Percentiles rank a stretch among this genome's conserved stretches.
Conservation (phyloP, 2,113 vertebrate genomes). For the Atrichornis clamosus region DNA sequence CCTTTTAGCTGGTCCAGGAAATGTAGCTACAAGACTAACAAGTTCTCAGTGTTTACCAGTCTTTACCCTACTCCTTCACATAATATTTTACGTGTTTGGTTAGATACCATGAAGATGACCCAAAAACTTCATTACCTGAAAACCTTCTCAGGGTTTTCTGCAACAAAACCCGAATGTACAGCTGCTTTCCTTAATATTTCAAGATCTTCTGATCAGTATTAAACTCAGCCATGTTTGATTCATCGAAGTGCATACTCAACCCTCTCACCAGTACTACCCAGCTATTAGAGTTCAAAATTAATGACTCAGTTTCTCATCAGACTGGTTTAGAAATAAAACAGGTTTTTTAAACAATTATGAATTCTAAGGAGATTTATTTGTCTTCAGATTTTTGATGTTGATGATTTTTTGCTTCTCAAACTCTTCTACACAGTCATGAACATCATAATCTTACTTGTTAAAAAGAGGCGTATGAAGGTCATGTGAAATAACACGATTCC, state of each 20-base stretch:
- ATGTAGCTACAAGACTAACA: neutral
- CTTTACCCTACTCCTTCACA: neutral
- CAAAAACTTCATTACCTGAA: neutral
- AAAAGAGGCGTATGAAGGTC: neutral
- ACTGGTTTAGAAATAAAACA: neutral
- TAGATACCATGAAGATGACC: neutral
- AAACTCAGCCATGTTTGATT: neutral
- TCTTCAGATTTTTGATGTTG: neutral
- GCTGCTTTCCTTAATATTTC: neutral
- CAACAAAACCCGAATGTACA: neutral
- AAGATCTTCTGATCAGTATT: neutral
- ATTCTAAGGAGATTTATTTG: neutral
- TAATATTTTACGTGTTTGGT: neutral
- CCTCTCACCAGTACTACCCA: neutral
- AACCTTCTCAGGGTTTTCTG: neutral
- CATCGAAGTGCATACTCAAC: neutral
- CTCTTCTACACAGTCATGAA: neutral
- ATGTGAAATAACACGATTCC: neutral
- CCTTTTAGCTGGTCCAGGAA: neutral
- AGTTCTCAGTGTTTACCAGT: neutral
- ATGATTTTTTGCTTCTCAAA: neutral
- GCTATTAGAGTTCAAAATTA: neutral
- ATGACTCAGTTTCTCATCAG: neutral
- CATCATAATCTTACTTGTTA: neutral
- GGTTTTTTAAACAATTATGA: neutral